phyloP scores from a whole-genome alignment of 1,140 invertebrate species.

The Caenorhabditis briggsae region DNA sequence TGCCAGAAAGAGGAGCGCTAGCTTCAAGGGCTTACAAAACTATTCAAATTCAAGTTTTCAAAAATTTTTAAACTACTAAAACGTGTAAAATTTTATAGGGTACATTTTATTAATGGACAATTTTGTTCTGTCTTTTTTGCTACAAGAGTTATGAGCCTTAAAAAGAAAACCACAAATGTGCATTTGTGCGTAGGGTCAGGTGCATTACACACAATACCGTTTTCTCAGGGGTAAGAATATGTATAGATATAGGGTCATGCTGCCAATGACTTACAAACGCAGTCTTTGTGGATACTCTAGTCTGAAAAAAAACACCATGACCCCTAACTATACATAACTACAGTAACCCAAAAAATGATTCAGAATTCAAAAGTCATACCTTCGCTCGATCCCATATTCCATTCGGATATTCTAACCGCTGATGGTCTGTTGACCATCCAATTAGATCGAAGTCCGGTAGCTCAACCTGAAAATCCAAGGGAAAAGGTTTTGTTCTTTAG shows the following conservation, averaged over 20 bases:
- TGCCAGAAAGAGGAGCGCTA: too few relatives aligned
- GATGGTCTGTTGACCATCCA: slow-evolving; percentile 76
- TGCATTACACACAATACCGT: background rate
- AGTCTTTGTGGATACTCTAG: slow-evolving; percentile 30
- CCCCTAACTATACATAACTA: background rate
- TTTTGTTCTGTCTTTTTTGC: too few relatives aligned
- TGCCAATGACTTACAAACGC: slow-evolving; percentile 34
- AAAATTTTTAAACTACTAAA: too few relatives aligned
- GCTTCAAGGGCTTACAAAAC: too few relatives aligned
- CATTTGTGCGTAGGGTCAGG: slow-evolving; percentile 16
- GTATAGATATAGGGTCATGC: slow-evolving; percentile 23
- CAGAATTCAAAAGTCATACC: slow-evolving; percentile 47
- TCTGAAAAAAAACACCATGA: slow-evolving; percentile 42
- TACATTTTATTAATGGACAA: too few relatives aligned
- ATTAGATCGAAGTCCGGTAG: slow-evolving; percentile 77
- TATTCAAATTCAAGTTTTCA: too few relatives aligned
- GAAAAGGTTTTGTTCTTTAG: background rate
- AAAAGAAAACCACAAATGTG: background rate
- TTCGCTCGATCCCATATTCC: slow-evolving; percentile 75
- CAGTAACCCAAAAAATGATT: background rate
- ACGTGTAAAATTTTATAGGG: too few relatives aligned
- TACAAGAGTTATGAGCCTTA: too few relatives aligned
- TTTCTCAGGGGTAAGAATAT: background rate
- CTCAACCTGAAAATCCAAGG: slow-evolving; percentile 67
- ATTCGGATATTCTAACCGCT: slow-evolving; percentile 76